A percentile compares a stretch with the other conserved stretches of the same genome.
Conservation (phyloP, 1,140 invertebrate genomes). For the Dysdera silvatica region DNA sequence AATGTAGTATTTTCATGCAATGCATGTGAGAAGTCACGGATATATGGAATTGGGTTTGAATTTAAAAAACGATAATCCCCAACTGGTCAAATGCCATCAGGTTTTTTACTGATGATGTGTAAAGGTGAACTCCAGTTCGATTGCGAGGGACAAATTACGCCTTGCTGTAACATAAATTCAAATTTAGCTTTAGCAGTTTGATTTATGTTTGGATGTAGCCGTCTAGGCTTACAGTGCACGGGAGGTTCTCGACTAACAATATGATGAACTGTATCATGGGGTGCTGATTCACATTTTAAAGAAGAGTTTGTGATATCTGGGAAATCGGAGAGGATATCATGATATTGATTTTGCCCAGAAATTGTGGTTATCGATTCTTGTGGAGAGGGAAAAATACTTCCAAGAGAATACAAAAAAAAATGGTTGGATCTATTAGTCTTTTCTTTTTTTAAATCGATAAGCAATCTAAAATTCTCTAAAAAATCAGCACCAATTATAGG, state of each 20-base stretch:
- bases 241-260: conserved; percentile 3
- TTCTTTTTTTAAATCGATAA: background rate
- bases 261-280: background rate
- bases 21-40: conserved; percentile 11
- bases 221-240: background rate
- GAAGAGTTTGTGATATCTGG: conserved; percentile 1
- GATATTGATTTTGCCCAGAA: background rate
- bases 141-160: conserved; percentile 28
- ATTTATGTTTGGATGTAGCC: background rate
- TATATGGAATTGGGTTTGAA: conserved; percentile 21
- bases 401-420: background rate
- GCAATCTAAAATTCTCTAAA: conserved; percentile 12
- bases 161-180: conserved; percentile 16
- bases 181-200: conserved; percentile 11
- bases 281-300: background rate
- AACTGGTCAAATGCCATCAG: conserved; percentile 6
- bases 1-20: conserved; percentile 18
- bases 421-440: background rate
- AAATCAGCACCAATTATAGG: conserved; percentile 29
- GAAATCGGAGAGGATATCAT: background rate
- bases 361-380: background rate
- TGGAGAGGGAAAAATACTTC: background rate
- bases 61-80: conserved; percentile 27
- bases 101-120: conserved; percentile 33
- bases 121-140: conserved; percentile 31